These are phyloP conservation scores for Drosophila mettleri DNA, from an alignment of 2,888 invertebrate species.

Conservation along the genomic window DNA sequence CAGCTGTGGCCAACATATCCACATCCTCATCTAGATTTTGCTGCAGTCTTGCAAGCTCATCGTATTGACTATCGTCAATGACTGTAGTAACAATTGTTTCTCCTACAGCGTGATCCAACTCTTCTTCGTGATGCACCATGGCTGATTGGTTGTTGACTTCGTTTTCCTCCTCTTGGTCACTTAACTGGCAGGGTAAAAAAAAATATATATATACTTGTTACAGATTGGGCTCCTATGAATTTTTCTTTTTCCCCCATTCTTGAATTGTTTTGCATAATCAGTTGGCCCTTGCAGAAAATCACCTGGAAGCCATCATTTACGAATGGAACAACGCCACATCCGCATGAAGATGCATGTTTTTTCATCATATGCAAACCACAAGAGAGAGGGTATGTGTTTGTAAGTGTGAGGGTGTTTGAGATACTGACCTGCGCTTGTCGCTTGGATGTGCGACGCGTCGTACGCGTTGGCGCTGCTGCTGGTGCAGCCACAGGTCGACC, in stretches of 20 bases:
- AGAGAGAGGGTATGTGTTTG: not conserved
- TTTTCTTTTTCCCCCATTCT: not conserved
- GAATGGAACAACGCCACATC: slow-evolving; percentile 86
- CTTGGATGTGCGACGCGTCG: slow-evolving; percentile 80
- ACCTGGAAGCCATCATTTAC: slow-evolving; percentile 83
- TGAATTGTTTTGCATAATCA: slow-evolving; percentile 66
- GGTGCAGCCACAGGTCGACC: slow-evolving; percentile 84
- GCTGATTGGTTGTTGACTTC: slow-evolving; percentile 30
- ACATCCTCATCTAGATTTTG: slow-evolving; percentile 72
- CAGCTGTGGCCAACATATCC: slow-evolving; percentile 63
- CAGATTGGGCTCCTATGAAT: not conserved
- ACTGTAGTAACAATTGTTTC: slow-evolving; percentile 30
- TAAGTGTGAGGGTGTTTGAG: not conserved
- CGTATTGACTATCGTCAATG: slow-evolving; percentile 35
- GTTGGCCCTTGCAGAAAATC: slow-evolving; percentile 85
- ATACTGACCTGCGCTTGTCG: slow-evolving; percentile 81
- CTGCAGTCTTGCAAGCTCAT: slow-evolving; percentile 56
- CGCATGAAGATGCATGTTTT: slow-evolving; percentile 77
- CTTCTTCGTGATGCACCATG: slow-evolving; percentile 43
- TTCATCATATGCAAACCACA: slow-evolving; percentile 77
- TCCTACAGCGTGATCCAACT: slow-evolving; percentile 27
- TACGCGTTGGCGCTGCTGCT: slow-evolving; percentile 66
- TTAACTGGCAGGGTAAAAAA: slow-evolving; percentile 57
- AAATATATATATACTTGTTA: not conserved
- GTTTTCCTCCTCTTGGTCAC: slow-evolving; percentile 65